Evolutionary conservation across 2,797 vertebrate species (phyloP).

Genomic region (Sebastes cheni): DNA sequence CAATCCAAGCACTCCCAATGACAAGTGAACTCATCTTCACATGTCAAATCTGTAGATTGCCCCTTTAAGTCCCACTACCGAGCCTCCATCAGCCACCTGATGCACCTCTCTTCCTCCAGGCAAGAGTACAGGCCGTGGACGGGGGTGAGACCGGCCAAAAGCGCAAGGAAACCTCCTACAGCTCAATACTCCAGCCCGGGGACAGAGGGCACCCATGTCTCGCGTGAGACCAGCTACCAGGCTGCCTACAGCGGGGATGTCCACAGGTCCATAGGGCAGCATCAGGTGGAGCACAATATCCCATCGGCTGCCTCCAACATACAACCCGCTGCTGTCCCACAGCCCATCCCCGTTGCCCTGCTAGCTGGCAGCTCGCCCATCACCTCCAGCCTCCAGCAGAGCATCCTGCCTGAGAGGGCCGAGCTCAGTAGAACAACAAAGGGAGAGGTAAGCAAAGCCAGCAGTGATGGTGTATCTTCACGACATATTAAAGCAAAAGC

Average conservation of each 20-base stretch:
- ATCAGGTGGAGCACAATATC: constrained; percentile 51
- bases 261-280: constrained; percentile 60
- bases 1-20: neutral
- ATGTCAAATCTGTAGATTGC: neutral
- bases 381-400: constrained; percentile 52
- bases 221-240: constrained; percentile 88
- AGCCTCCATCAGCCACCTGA: neutral
- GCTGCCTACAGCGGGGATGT: constrained; percentile 86
- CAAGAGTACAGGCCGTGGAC: constrained; percentile 91
- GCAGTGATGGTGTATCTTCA: neutral
- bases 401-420: constrained; percentile 50
- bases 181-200: constrained; percentile 80
- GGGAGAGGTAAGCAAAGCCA: constrained; percentile 67
- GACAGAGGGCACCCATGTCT: constrained; percentile 66
- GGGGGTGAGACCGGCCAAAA: constrained; percentile 86
- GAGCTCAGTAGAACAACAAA: constrained; percentile 49
- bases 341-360: constrained; percentile 22
- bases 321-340: constrained; percentile 44
- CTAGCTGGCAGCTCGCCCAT: constrained; percentile 18
- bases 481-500: neutral
- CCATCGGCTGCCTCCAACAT: constrained; percentile 36
- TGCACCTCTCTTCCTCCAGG: constrained; percentile 68
- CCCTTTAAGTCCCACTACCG: neutral
- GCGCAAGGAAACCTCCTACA: constrained; percentile 80
- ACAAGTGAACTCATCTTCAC: neutral